phyloP scores from a whole-genome alignment of 1,140 invertebrate genomes.

The Sitobion miscanthi region DNA sequence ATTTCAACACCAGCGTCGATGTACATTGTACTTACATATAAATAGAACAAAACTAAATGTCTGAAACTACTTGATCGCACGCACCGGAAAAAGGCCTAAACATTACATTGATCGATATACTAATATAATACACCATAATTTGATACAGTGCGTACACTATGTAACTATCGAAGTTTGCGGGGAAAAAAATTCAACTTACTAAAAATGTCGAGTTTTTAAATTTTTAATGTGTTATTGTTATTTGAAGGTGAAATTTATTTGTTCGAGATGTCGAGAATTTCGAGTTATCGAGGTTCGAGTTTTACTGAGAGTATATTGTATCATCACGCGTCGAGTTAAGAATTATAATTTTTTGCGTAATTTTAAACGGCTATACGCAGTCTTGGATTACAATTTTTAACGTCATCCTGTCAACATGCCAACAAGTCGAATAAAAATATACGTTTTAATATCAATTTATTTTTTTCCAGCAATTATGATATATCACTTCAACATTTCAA shows the following conservation, averaged over 20 bases:
- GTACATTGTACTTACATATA: neutral
- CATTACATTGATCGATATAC: neutral
- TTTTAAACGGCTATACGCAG: neutral
- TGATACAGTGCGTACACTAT: too few species aligned
- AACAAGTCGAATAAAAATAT: neutral
- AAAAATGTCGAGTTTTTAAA: too few species aligned
- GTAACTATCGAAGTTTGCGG: too few species aligned
- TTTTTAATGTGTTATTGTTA: too few species aligned
- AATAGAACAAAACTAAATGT: neutral
- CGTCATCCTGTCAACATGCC: neutral
- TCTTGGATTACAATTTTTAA: neutral
- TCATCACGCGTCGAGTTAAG: neutral
- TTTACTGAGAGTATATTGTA: too few species aligned
- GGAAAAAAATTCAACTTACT: too few species aligned
- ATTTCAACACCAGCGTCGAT: neutral
- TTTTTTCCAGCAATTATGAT: neutral
- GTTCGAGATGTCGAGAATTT: too few species aligned
- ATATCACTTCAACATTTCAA: too few species aligned
- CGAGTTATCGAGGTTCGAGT: too few species aligned
- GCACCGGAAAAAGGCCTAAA: neutral
- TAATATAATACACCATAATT: neutral
- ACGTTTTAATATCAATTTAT: neutral
- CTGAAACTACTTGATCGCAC: neutral
- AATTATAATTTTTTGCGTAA: neutral
- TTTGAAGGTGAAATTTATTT: too few species aligned